Evolutionary conservation across 2,797 vertebrate genomes (phyloP).

Genomic region (Scyliorhinus canicula): DNA sequence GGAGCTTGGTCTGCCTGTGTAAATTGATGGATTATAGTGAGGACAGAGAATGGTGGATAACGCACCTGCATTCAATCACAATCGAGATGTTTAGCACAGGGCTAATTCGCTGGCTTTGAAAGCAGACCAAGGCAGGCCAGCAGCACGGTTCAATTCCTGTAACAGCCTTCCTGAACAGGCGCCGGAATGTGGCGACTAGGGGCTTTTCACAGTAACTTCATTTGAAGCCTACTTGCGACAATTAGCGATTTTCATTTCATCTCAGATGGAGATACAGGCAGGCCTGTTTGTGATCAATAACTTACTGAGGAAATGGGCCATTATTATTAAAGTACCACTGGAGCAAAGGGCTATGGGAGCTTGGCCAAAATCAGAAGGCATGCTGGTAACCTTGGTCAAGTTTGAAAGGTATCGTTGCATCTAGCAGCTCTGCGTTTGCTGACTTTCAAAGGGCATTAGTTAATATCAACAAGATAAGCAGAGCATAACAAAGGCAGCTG

Average conservation of each 20-base stretch:
- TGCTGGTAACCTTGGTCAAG: background rate
- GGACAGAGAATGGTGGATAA: background rate
- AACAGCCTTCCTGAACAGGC: too few species aligned
- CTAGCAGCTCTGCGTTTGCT: background rate
- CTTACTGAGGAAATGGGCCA: background rate
- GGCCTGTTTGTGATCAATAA: background rate
- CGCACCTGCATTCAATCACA: background rate
- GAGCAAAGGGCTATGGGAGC: background rate
- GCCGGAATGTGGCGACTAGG: too few species aligned
- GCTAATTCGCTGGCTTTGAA: too few species aligned
- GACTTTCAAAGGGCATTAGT: background rate
- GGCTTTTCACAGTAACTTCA: too few species aligned
- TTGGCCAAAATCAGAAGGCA: background rate
- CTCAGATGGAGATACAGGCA: background rate
- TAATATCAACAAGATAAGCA: background rate
- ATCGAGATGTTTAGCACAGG: too few species aligned
- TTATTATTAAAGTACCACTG: background rate
- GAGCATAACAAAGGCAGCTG: constrained; percentile 18
- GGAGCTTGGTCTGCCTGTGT: background rate
- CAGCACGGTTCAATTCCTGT: too few species aligned
- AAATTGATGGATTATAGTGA: background rate
- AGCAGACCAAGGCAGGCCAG: too few species aligned
- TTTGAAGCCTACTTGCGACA: too few species aligned
- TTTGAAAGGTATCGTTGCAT: background rate
- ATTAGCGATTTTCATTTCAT: too few species aligned